A percentile compares a stretch with the other conserved stretches of the same genome.
Evolutionary conservation across 1,140 invertebrate species (phyloP).

Genomic region (Drosophila aff.): DNA sequence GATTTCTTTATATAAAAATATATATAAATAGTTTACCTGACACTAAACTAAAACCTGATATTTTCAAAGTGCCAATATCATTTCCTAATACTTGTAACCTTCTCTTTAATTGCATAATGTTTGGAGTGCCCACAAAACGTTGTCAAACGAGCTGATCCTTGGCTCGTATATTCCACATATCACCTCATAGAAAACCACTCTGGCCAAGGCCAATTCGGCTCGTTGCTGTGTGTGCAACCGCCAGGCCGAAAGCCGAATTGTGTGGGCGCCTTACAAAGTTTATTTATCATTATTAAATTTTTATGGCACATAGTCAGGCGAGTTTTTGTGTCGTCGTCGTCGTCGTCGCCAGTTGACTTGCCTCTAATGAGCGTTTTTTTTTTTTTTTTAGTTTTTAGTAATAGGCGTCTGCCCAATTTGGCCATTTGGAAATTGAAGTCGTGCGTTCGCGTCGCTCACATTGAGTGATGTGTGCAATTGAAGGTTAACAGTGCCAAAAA

Average conservation of each 20-base stretch:
- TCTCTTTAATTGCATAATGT: slow-evolving; percentile 20
- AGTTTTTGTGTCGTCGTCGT: slow-evolving; percentile 38
- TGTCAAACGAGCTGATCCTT: slow-evolving; percentile 35
- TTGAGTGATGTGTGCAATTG: slow-evolving; percentile 66
- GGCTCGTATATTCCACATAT: slow-evolving; percentile 18
- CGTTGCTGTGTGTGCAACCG: slow-evolving; percentile 23
- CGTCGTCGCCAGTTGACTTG: slow-evolving; percentile 19
- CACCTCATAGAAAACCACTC: slow-evolving; percentile 37
- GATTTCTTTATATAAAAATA: background rate
- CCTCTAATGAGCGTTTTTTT: slow-evolving; percentile 58
- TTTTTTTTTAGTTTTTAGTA: slow-evolving; percentile 27
- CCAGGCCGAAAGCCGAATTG: slow-evolving; percentile 20
- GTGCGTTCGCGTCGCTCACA: slow-evolving; percentile 53
- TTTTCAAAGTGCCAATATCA: background rate
- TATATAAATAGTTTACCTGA: too few species aligned
- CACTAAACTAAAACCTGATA: too few species aligned
- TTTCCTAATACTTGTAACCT: slow-evolving; percentile 9
- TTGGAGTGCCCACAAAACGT: slow-evolving; percentile 26
- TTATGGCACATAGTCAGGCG: slow-evolving; percentile 48
- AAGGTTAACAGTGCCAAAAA: slow-evolving; percentile 80
- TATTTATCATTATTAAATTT: slow-evolving; percentile 55
- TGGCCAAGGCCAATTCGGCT: slow-evolving; percentile 35
- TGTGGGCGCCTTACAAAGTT: slow-evolving; percentile 65
- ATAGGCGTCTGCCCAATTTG: slow-evolving; percentile 71
- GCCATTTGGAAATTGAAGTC: slow-evolving; percentile 75